phyloP scores from a whole-genome alignment of 2,113 vertebrate genomes.

The Hippolais icterina region DNA sequence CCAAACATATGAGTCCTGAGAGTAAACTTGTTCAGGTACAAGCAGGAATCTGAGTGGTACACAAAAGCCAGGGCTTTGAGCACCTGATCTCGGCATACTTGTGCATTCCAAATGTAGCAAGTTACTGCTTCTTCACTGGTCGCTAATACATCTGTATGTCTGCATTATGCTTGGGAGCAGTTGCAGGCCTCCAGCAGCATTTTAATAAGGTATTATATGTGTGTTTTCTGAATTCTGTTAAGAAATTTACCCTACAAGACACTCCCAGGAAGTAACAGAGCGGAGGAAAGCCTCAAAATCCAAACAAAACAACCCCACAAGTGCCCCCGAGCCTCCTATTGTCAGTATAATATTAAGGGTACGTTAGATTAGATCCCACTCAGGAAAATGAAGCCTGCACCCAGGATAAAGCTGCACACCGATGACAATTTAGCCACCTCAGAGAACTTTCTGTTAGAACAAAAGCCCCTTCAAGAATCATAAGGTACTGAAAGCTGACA shows the following conservation, averaged over 20 bases:
- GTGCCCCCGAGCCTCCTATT: neutral
- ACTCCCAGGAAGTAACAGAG: neutral
- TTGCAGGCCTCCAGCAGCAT: neutral
- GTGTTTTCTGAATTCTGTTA: neutral
- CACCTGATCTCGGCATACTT: neutral
- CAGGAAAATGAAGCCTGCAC: neutral
- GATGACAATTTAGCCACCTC: neutral
- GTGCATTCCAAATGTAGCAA: neutral
- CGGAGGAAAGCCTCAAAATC: neutral
- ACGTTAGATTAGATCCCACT: neutral
- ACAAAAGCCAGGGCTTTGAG: neutral
- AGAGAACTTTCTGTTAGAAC: neutral
- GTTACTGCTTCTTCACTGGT: constrained; percentile 11
- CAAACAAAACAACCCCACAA: neutral
- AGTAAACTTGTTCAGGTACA: neutral
- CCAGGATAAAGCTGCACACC: neutral
- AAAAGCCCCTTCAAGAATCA: neutral
- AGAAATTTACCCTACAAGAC: neutral
- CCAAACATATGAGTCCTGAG: neutral
- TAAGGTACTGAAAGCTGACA: neutral
- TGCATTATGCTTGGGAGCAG: neutral
- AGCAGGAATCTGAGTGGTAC: neutral
- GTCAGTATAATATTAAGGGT: neutral
- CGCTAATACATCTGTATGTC: neutral
- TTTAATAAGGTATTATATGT: neutral